These are phyloP conservation scores for Pluvialis apricaria DNA, from an alignment of 2,113 vertebrate genomes.

Conservation along the genomic window DNA sequence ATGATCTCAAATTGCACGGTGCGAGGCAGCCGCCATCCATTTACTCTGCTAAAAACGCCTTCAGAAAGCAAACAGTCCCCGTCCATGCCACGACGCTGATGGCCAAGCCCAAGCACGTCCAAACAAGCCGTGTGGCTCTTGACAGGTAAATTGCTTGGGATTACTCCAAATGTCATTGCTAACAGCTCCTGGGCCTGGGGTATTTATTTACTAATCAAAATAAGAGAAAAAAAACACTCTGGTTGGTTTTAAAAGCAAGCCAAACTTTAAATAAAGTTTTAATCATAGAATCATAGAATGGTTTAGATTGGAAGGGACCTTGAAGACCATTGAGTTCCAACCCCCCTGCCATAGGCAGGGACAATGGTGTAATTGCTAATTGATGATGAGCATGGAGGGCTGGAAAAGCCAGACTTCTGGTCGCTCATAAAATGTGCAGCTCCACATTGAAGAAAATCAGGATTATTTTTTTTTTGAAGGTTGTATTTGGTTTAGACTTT, in stretches of 20 bases:
- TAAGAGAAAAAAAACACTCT: neutral
- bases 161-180: neutral
- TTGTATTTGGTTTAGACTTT: neutral
- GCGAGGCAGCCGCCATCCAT: neutral
- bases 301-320: no score
- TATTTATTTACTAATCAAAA: neutral
- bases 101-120: neutral
- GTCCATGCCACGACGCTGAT: fast-evolving
- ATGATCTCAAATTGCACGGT: neutral
- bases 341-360: no score
- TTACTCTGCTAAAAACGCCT: neutral
- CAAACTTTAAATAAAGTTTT: neutral
- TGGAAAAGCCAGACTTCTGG: neutral
- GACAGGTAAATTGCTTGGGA: neutral
- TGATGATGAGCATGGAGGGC: neutral
- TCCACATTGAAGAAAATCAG: neutral
- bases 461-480: neutral
- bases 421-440: neutral
- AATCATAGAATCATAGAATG: neutral
- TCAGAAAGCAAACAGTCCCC: neutral
- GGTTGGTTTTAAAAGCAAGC: neutral
- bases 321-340: no score
- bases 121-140: neutral
- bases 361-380: neutral
- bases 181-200: neutral